A percentile compares a stretch with the other conserved stretches of the same genome.
Conservation (phyloP, 2,888 invertebrate species). For the Dendrolimus houi region DNA sequence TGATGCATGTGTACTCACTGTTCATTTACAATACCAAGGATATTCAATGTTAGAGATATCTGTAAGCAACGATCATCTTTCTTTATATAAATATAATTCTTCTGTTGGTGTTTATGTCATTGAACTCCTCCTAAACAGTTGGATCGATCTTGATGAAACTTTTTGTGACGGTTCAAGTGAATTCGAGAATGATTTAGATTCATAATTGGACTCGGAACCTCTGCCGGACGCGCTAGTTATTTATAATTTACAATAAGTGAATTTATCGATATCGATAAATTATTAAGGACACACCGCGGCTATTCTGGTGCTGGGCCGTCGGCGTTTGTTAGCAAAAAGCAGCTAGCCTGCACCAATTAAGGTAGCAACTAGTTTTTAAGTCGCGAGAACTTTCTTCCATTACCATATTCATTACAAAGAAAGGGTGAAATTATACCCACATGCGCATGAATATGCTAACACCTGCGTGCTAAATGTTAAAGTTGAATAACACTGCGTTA, state of each 20-base stretch:
- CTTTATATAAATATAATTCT: not conserved
- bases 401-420: conserved; percentile 68
- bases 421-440: conserved; percentile 67
- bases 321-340: conserved; percentile 34
- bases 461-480: conserved; percentile 60
- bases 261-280: not conserved
- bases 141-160: too few relatives aligned
- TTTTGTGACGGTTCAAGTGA: too few relatives aligned
- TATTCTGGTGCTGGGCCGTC: conserved; percentile 4
- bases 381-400: conserved; percentile 72
- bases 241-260: not conserved
- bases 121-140: too few relatives aligned
- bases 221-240: not conserved
- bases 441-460: conserved; percentile 60
- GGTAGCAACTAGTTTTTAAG: conserved; percentile 59
- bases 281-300: not conserved
- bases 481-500: conserved; percentile 60
- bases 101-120: too few relatives aligned
- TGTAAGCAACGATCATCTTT: too few relatives aligned
- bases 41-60: too few relatives aligned
- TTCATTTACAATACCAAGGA: too few relatives aligned
- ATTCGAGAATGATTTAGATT: too few relatives aligned
- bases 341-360: conserved; percentile 52
- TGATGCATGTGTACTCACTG: too few relatives aligned
- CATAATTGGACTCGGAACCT: not conserved